Evolutionary conservation across 2,888 invertebrate species (phyloP).

Genomic region (Drosophila recens): DNA sequence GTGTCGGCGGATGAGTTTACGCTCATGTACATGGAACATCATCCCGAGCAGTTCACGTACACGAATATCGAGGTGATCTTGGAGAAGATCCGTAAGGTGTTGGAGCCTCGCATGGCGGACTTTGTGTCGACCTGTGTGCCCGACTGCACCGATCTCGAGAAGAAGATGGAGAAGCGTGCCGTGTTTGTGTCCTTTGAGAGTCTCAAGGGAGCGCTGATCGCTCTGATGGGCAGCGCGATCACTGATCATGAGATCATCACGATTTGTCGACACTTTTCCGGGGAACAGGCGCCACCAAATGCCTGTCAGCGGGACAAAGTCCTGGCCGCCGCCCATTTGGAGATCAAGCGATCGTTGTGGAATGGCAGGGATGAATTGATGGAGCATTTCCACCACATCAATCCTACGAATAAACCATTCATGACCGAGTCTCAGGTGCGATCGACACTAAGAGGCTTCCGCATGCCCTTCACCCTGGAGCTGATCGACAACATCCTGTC

Average conservation of each 20-base stretch:
- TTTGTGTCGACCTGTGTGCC: slow-evolving; percentile 90
- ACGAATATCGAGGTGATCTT: slow-evolving; percentile 91
- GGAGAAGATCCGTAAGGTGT: slow-evolving; percentile 89
- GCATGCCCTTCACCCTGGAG: slow-evolving; percentile 89
- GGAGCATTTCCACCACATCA: slow-evolving; percentile 88
- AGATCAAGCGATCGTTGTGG: slow-evolving; percentile 90
- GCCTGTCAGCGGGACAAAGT: slow-evolving; percentile 85
- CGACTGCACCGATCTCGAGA: slow-evolving; percentile 49
- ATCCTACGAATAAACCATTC: slow-evolving; percentile 87
- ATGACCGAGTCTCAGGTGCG: slow-evolving; percentile 87
- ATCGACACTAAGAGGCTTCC: slow-evolving; percentile 89
- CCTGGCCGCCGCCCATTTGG: slow-evolving; percentile 89
- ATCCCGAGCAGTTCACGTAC: slow-evolving; percentile 90
- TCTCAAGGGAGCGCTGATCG: slow-evolving; percentile 87
- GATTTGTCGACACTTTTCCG: slow-evolving; percentile 90
- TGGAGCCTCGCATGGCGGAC: slow-evolving; percentile 90
- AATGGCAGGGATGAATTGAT: slow-evolving; percentile 88
- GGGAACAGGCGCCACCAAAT: slow-evolving; percentile 86
- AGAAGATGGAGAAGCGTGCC: slow-evolving; percentile 49
- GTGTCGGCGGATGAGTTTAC: slow-evolving; percentile 94
- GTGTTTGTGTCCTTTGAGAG: slow-evolving; percentile 79
- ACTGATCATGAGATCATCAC: slow-evolving; percentile 93
- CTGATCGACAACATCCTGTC: slow-evolving; percentile 89
- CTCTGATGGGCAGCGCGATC: slow-evolving; percentile 89
- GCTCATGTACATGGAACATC: slow-evolving; percentile 93